phyloP scores from a whole-genome alignment of 2,888 invertebrate genomes.

The Sericinus montela region DNA sequence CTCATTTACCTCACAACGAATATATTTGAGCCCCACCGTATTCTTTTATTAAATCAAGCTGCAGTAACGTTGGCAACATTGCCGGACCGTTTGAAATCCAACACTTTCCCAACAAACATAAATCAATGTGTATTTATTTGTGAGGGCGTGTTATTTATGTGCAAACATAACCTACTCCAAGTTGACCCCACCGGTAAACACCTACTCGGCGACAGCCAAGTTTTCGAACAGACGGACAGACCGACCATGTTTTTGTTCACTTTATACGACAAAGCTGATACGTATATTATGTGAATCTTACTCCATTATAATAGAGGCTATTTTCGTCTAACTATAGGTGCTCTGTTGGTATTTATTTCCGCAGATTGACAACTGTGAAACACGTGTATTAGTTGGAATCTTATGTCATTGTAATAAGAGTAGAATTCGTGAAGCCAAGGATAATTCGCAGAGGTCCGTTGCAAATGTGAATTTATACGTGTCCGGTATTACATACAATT shows the following conservation, averaged over 20 bases:
- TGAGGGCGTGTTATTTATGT: constrained; percentile 17
- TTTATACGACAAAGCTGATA: neutral
- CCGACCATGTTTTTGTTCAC: constrained; percentile 4
- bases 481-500: neutral
- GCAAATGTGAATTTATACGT: neutral
- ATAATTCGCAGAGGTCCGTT: neutral
- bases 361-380: neutral
- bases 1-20: too few relatives aligned
- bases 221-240: constrained; percentile 19
- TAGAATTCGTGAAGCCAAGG: neutral
- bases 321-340: neutral
- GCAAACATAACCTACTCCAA: constrained; percentile 13
- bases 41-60: too few relatives aligned
- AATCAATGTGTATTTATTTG: constrained; percentile 13
- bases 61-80: too few relatives aligned
- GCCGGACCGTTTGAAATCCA: constrained; percentile 1
- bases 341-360: neutral
- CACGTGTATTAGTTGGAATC: neutral
- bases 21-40: too few relatives aligned
- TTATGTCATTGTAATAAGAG: neutral
- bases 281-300: neutral
- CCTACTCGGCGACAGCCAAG: constrained; percentile 12
- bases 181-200: constrained; percentile 21
- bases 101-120: constrained; percentile 1
- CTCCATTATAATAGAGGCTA: neutral